Evolutionary conservation across 1,140 invertebrate genomes (phyloP).

Genomic region (Lethrus apterus): DNA sequence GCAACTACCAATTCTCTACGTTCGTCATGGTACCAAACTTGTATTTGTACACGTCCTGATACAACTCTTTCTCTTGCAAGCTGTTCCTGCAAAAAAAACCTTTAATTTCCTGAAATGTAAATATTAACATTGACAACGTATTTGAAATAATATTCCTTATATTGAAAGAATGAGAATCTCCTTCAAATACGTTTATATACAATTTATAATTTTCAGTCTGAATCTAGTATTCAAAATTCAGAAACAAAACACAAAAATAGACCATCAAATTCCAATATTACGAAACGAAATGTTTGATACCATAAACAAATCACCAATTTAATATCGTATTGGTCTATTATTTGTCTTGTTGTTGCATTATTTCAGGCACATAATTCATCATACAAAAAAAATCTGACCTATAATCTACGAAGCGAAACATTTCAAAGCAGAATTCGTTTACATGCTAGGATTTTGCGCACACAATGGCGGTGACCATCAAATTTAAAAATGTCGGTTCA

Average conservation of each 20-base stretch:
- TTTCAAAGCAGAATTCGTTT: background rate
- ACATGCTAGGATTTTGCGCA: background rate
- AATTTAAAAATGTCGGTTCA: background rate
- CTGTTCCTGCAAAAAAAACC: conserved; percentile 52
- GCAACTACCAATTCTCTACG: conserved; percentile 73
- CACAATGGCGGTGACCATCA: background rate
- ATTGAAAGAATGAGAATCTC: background rate
- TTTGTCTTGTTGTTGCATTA: too few relatives aligned
- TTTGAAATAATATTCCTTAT: background rate
- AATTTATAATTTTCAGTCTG: background rate
- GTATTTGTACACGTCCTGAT: conserved; percentile 70
- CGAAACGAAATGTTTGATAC: too few relatives aligned
- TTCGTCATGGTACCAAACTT: conserved; percentile 79
- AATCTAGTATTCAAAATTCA: background rate
- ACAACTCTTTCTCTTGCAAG: conserved; percentile 64
- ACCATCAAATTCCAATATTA: too few relatives aligned
- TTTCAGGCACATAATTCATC: too few relatives aligned
- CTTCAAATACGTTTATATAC: background rate
- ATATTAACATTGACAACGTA: conserved; percentile 18
- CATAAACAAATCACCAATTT: too few relatives aligned
- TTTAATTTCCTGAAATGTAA: conserved; percentile 9
- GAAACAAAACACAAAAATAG: background rate
- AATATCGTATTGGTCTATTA: too few relatives aligned
- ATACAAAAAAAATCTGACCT: too few relatives aligned
- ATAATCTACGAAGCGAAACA: too few relatives aligned